These are phyloP conservation scores for Liodrosophila aerea DNA, from an alignment of 2,888 invertebrate genomes.

Conservation along the genomic window DNA sequence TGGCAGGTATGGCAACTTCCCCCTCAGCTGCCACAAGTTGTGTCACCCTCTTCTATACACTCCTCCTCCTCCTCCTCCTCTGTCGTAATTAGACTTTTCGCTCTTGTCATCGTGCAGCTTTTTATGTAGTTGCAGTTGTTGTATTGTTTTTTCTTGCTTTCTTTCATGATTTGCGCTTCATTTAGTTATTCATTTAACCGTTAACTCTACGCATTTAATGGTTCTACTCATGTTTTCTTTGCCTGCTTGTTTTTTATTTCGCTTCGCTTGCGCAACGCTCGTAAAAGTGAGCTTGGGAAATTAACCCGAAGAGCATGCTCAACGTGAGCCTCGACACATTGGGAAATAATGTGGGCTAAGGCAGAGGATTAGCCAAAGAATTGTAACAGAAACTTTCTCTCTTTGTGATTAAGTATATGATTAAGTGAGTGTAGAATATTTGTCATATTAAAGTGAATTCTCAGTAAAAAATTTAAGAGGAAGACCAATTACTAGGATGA, in stretches of 20 bases:
- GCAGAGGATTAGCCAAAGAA: background rate
- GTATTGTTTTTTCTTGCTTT: constrained; percentile 1
- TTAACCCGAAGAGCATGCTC: constrained; percentile 35
- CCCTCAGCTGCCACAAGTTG: background rate
- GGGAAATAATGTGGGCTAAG: background rate
- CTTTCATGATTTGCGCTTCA: background rate
- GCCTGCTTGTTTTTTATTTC: constrained; percentile 1
- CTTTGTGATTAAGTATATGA: no score
- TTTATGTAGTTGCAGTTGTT: no score
- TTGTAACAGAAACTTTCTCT: no score
- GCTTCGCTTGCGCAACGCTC: constrained; percentile 54
- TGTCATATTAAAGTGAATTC: no score
- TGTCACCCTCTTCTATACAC: background rate
- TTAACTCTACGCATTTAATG: constrained; percentile 73
- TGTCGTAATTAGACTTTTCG: constrained; percentile 34
- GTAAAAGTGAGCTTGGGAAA: constrained; percentile 49
- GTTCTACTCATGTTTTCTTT: constrained; percentile 41
- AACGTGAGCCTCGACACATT: constrained; percentile 8
- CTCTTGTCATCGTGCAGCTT: constrained; percentile 36
- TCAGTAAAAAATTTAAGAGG: no score
- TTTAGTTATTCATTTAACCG: constrained; percentile 31
- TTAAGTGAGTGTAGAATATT: no score
- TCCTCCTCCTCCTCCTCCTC: constrained; percentile 9
- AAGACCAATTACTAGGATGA: no score
- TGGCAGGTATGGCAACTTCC: background rate